Percentiles rank a stretch among this genome's conserved stretches.
These are phyloP conservation scores for Drosophila lutescens DNA, from an alignment of 2,888 invertebrate species.

Conservation along the genomic window DNA sequence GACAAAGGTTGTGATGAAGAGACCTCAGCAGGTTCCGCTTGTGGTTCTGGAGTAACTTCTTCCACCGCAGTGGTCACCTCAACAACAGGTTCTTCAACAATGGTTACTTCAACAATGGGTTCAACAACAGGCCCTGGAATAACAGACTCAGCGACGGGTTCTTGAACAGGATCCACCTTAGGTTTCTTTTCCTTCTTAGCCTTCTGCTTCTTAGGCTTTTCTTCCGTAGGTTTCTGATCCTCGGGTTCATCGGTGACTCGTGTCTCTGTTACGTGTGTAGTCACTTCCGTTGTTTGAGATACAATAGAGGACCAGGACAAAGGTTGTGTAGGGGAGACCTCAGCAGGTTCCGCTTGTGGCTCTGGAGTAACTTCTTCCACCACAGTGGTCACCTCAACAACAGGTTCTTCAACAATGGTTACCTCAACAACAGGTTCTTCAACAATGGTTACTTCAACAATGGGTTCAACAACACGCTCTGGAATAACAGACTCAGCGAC, in stretches of 20 bases:
- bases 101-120: constrained; percentile 1
- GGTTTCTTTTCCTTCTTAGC: constrained; percentile 5
- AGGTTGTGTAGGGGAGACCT: neutral
- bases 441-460: constrained; percentile 4
- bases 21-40: neutral
- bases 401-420: neutral
- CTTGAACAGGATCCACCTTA: neutral
- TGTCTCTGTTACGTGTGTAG: constrained; percentile 4
- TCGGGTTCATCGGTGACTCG: constrained; percentile 1
- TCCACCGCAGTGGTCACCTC: constrained; percentile 7
- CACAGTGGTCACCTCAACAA: neutral
- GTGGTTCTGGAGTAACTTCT: neutral
- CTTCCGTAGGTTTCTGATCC: constrained; percentile 7
- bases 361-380: neutral
- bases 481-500: neutral
- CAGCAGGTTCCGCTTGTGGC: constrained; percentile 9
- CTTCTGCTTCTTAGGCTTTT: constrained; percentile 38
- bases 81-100: constrained; percentile 9
- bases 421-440: constrained; percentile 7
- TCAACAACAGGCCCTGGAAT: neutral
- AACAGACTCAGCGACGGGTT: neutral
- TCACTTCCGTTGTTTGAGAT: constrained; percentile 47
- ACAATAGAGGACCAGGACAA: constrained; percentile 62
- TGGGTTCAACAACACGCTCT: constrained; percentile 4
- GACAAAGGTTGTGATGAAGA: neutral